A percentile compares a stretch with the other conserved stretches of the same genome.
phyloP scores from a whole-genome alignment of 2,797 vertebrate genomes.

The Margarornis squamiger region DNA sequence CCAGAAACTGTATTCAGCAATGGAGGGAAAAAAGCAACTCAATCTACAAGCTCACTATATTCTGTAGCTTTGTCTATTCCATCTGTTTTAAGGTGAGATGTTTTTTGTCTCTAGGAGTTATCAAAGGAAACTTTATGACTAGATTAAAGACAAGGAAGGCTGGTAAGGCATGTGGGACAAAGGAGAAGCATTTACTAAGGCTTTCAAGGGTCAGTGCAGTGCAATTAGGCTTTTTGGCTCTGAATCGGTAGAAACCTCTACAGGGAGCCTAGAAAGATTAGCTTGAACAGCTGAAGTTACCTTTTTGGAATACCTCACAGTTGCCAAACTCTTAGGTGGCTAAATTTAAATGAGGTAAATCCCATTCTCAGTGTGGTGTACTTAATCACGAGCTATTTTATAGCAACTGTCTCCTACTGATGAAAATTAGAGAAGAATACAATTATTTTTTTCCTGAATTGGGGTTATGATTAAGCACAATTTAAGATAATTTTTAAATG shows the following conservation, averaged over 20 bases:
- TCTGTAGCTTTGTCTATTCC: background rate
- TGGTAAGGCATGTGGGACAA: background rate
- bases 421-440: background rate
- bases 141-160: background rate
- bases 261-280: background rate
- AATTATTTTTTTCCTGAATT: background rate
- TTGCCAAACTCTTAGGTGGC: background rate
- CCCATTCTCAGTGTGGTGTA: background rate
- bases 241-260: background rate
- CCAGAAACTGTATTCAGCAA: background rate
- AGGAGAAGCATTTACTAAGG: background rate
- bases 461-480: background rate
- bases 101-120: background rate
- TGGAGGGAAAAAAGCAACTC: background rate
- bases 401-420: background rate
- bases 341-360: constrained; percentile 9
- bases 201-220: background rate
- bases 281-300: background rate
- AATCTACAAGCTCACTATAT: background rate
- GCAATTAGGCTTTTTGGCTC: background rate
- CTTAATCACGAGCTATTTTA: background rate
- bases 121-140: background rate
- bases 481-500: background rate
- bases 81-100: background rate
- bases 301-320: background rate